These are phyloP conservation scores for Tetranychus urticae DNA, from an alignment of 1,140 invertebrate species.

Conservation along the genomic window DNA sequence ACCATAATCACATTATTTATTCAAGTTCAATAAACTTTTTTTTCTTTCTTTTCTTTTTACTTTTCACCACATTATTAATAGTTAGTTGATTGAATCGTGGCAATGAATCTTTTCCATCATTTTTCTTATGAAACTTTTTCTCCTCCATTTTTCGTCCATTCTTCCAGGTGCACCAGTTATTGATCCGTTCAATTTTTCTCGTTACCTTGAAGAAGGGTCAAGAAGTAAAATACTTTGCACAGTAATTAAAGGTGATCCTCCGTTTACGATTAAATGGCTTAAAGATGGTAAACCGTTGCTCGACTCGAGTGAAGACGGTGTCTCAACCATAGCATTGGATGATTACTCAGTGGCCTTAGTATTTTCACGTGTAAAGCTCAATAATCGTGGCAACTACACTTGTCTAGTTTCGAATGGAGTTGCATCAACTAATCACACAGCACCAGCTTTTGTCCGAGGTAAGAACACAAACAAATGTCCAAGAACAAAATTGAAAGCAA, in stretches of 20 bases:
- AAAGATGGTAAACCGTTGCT: conserved; percentile 15
- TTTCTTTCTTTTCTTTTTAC: no score
- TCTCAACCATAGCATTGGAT: conserved; percentile 19
- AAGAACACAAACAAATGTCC: neutral
- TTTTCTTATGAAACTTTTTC: no score
- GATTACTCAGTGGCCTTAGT: conserved; percentile 13
- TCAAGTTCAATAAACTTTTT: no score
- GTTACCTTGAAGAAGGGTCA: conserved; percentile 54
- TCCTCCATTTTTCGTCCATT: no score
- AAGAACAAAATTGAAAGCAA: no score
- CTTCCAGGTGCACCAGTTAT: conserved; percentile 16
- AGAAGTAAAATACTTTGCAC: conserved; percentile 57
- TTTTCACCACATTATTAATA: no score
- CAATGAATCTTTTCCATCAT: no score
- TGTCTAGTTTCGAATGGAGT: conserved; percentile 22
- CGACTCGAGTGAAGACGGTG: neutral
- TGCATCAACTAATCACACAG: conserved; percentile 19
- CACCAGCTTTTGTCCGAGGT: conserved; percentile 22
- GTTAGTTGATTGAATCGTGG: no score
- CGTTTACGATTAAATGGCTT: conserved; percentile 25
- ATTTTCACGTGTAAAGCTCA: conserved; percentile 16
- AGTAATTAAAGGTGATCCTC: conserved; percentile 51
- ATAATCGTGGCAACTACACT: conserved; percentile 25
- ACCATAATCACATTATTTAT: no score
- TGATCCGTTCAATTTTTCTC: conserved; percentile 25